phyloP scores from a whole-genome alignment of 2,113 vertebrate genomes.

The Marcusenius ussheri region DNA sequence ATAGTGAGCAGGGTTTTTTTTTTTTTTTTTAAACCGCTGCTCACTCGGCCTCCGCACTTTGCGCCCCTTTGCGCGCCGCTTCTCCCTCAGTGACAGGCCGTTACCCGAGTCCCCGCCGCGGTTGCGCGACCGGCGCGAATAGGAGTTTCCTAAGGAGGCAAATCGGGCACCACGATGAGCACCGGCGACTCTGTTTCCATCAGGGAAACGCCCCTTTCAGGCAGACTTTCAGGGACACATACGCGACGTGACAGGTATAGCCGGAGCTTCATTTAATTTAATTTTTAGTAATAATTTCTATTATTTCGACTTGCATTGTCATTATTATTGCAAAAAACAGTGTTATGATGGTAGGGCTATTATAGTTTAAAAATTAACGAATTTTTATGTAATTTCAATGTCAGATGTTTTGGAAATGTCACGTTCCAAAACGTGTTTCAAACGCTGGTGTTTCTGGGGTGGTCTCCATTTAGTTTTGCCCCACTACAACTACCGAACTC shows the following conservation, averaged over 20 bases:
- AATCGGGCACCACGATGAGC: not conserved
- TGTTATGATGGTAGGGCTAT: not conserved
- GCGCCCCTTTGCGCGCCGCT: not conserved
- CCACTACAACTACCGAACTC: not conserved
- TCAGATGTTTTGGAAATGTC: not conserved
- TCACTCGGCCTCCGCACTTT: not conserved
- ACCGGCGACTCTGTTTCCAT: not conserved
- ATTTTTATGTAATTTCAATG: not conserved
- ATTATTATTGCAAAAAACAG: not conserved
- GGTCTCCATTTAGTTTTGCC: not conserved
- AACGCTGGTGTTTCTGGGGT: no score
- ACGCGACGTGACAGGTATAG: not conserved
- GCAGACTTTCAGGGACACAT: not conserved
- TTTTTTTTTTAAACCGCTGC: no score
- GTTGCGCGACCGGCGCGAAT: not conserved
- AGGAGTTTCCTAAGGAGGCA: constrained; percentile 19
- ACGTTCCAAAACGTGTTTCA: no score
- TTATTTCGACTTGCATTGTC: not conserved
- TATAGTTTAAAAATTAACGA: not conserved
- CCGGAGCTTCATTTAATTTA: not conserved
- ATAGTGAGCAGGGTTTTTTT: not conserved
- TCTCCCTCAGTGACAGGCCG: not conserved
- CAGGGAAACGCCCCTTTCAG: constrained; percentile 23
- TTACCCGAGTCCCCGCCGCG: not conserved
- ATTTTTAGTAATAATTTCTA: not conserved